Evolutionary conservation across 2,888 invertebrate species (phyloP), one percentile per base, ranked within the genome.

Genomic region (Chaitophorus viminalis): DNA sequence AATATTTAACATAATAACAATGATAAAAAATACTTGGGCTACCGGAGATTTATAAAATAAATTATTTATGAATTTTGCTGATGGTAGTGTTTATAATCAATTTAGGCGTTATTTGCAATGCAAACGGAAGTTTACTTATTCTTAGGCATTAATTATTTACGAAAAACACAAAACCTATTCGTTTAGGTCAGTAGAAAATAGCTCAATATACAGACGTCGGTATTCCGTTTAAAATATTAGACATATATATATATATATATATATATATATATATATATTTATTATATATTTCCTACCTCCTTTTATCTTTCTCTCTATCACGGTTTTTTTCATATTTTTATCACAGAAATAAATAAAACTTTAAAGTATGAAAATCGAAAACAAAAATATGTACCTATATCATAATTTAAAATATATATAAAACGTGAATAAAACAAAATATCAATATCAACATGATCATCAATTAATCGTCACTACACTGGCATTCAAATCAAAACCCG

Each of bases 61-160:
- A 87, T 87, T 79, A 87, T 87, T 87, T 87, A 87, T 81, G 87
- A 87, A 79, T 87, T 87, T 87, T n/a, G 79, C 79, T 87, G 87
- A 79, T 81, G 87, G 79, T 65, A 65, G 79, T 74, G 79, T 86
- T 86, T 86, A 85, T 85, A 77, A 85, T 85, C 77, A 78, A 86
- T 86, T 86, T 86, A 86, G 70, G 77, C 74, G 87, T 87, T 87
- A 87, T 87, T 87, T 65, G 87, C 87, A 81, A 87, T 87, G 72
- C 74, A 60, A 81, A 87, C 87, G 87, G 87, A 87, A 87, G 87
- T 87, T 87, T 87, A 87, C 87, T 81, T 87, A 87, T 87, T 74
- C 74, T 75, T 39, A 31, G 74, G 79, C 77, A 74, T 81, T 74
- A 81, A 87, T 87, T 87, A 87, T 87, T 87, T 87, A 87, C 79